A percentile compares a stretch with the other conserved stretches of the same genome.
phyloP scores from a whole-genome alignment of 1,140 invertebrate species.

The Dysdera silvatica region DNA sequence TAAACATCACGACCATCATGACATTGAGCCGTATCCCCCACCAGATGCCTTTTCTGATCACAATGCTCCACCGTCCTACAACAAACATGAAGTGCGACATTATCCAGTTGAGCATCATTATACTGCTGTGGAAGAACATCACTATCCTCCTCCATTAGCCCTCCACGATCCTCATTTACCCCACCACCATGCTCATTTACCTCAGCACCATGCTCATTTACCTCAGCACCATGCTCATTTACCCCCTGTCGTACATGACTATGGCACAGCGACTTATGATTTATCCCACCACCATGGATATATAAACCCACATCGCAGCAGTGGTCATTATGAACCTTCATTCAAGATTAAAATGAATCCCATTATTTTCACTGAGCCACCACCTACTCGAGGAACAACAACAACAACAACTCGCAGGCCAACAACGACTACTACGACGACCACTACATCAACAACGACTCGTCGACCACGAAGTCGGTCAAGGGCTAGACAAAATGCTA shows the following conservation, averaged over 20 bases:
- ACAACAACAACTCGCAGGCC: slow-evolving; percentile 3
- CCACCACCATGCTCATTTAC: background rate
- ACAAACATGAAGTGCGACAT: slow-evolving; percentile 5
- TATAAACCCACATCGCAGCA: slow-evolving; percentile 19
- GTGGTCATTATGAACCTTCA: slow-evolving; percentile 17
- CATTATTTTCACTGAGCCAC: slow-evolving; percentile 19
- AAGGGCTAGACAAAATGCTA: slow-evolving; percentile 7
- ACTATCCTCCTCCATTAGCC: background rate
- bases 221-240: background rate
- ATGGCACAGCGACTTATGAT: slow-evolving; percentile 10
- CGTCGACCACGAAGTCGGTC: background rate
- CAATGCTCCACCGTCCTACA: slow-evolving; percentile 14
- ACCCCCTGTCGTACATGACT: background rate
- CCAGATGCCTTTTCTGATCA: slow-evolving; percentile 25
- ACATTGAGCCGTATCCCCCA: slow-evolving; percentile 26
- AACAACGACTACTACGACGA: slow-evolving; percentile 4
- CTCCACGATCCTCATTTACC: background rate
- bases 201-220: background rate
- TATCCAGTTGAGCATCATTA: slow-evolving; percentile 8
- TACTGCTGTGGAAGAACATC: slow-evolving; percentile 5
- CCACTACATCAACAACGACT: slow-evolving; percentile 15
- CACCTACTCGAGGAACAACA: slow-evolving; percentile 5
- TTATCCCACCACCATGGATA: slow-evolving; percentile 14
- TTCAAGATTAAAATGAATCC: slow-evolving; percentile 24
- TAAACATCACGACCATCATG: slow-evolving; percentile 20